Conservation (phyloP, 2,888 invertebrate genomes). For the Marasmarcha lunaedactyla region DNA sequence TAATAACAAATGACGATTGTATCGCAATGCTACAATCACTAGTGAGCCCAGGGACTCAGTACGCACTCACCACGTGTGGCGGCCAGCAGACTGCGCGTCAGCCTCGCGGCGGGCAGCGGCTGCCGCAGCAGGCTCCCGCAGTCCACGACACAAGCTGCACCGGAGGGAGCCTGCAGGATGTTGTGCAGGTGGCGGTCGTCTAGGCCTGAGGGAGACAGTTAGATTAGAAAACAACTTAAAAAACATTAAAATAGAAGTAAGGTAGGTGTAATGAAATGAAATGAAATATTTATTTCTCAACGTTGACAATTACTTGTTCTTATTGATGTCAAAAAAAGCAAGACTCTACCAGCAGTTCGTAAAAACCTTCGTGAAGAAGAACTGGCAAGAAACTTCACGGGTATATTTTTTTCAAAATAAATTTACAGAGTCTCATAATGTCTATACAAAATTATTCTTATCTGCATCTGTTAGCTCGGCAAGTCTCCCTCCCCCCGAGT, state of each 20-base stretch:
- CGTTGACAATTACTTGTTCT: too few species aligned
- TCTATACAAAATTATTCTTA: too few species aligned
- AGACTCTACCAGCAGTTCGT: too few species aligned
- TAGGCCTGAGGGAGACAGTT: constrained; percentile 24
- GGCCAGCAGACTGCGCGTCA: constrained; percentile 30
- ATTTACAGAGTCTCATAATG: too few species aligned
- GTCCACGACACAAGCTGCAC: constrained; percentile 33
- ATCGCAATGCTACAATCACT: not conserved
- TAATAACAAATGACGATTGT: not conserved
- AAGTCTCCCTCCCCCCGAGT: too few species aligned
- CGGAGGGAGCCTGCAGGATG: constrained; percentile 24
- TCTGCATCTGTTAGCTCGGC: too few species aligned
- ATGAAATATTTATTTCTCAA: too few species aligned
- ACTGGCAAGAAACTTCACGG: too few species aligned
- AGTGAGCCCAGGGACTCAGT: not conserved
- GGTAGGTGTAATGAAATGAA: too few species aligned
- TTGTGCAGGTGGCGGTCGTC: constrained; percentile 47
- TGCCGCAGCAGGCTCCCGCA: constrained; percentile 29
- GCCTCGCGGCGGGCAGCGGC: constrained; percentile 33
- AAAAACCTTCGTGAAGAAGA: too few species aligned
- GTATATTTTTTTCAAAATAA: too few species aligned
- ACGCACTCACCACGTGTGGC: constrained; percentile 21
- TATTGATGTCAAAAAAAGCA: too few species aligned
- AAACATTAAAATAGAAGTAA: constrained; percentile 6
- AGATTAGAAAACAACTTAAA: not conserved